Evolutionary conservation across 2,113 vertebrate genomes (phyloP), one percentile per base, ranked within the genome.

Genomic region (Neolamprologus variostigma): DNA sequence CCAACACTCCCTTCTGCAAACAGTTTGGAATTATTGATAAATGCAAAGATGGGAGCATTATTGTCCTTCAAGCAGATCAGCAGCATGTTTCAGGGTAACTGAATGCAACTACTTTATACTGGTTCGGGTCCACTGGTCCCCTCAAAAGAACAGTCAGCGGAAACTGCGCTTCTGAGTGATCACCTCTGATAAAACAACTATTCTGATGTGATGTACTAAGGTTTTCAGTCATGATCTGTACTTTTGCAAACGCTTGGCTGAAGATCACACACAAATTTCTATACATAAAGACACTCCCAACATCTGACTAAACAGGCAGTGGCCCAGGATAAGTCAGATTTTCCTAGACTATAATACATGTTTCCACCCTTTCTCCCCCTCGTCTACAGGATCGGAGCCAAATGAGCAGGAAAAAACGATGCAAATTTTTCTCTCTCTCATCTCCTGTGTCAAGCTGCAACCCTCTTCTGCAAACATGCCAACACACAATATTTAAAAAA

Each of bases 151-250:
- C 2, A 7, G 14, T 76, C 40, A 47, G 42, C 0, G 42, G 9
- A 47, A 47, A 47, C 68, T 0, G 0, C 0, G 1, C 14, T 26
- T 26, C 68, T 11, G 68, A 76, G 9, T 12, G 23, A 76, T 31
- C 21, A 47, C 17, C 42, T 50, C 7, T 50, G 9, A 31, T 17
- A 12, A 78, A 50, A 50, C 13, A 28, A 11, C 68, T 76, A 76
- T 76, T 26, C 6, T 47, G 23, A 76, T 7, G 40, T 9, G 14
- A 76, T 47, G 40, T 47, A 76, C 40, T 11, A 12, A 28, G 0
- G 42, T 5, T 28, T 73, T 73, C 40, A 7, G 68, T 73, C 68
- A 47, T 8, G 14, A 31, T 28, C 42, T 76, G 0, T 1, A 19
- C 2, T 31, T 73, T 50, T 47, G 21, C 40, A 73, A 73, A 73